A percentile compares a stretch with the other conserved stretches of the same genome.
Conservation (phyloP, 2,888 invertebrate genomes). For the Clunio marinus region DNA sequence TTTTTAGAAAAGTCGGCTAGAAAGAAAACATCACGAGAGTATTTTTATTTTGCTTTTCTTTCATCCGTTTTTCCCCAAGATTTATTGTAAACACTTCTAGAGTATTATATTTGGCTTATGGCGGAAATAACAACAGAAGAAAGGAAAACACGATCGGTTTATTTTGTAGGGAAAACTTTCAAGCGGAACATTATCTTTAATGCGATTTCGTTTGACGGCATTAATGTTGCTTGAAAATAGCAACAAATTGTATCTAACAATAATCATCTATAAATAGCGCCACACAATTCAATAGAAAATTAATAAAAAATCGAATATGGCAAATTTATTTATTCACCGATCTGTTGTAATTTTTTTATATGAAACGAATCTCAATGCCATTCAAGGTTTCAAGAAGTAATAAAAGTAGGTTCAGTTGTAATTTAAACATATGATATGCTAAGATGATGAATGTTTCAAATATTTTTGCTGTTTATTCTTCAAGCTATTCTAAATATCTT, state of each 20-base stretch:
- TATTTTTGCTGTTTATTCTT: neutral
- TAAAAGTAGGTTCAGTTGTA: conserved; percentile 31
- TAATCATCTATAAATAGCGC: conserved; percentile 12
- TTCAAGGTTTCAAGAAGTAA: conserved; percentile 22
- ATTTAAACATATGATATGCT: neutral
- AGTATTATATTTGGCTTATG: neutral
- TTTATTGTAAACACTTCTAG: conserved; percentile 27
- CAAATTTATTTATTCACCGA: conserved; percentile 2
- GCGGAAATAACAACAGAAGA: conserved; percentile 20
- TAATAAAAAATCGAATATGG: neutral
- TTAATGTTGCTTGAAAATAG: neutral
- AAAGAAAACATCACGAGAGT: neutral
- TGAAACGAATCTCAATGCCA: conserved; percentile 35
- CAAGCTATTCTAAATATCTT: neutral
- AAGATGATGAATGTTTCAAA: neutral
- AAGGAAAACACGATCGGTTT: neutral
- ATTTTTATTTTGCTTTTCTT: conserved; percentile 3
- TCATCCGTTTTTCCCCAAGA: neutral
- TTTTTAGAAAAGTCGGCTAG: neutral
- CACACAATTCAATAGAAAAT: conserved; percentile 19
- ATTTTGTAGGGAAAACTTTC: conserved; percentile 5
- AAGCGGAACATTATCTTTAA: neutral
- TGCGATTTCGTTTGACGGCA: conserved; percentile 3
- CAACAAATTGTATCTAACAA: conserved; percentile 11
- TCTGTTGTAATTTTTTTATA: neutral